Evolutionary conservation across 2,888 invertebrate species (phyloP), one percentile per base, ranked within the genome.

Genomic region (Dasysyrphus tricinctus): DNA sequence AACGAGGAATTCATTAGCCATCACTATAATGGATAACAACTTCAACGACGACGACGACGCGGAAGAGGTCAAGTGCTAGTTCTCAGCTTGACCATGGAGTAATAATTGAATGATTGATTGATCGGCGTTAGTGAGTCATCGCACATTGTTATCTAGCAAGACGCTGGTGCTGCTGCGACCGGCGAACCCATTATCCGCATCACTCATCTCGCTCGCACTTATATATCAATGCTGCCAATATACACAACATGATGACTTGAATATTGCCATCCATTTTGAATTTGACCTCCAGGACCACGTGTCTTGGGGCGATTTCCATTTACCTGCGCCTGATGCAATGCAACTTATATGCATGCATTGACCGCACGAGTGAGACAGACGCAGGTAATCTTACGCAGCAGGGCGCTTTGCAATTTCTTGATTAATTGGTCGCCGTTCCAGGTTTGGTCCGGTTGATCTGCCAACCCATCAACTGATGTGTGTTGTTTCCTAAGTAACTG

Each of bases 61-160:
- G 73, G 63, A 81, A 70, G 63, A 81, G 86, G 77, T 81, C 86
- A 81, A 86, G 86, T 81, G 78, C 54, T 69, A 24, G 49, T 11
- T 39, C 65, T 65, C 78, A 37, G 57, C 65, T 82, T 78, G 81
- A 82, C 81, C 86, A 72, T 82, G 74, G 57, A 65, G 49, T 61
- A 86, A 78, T 86, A 86, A 86, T 86, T 86, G 82, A 86, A 82
- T 86, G 86, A 86, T 86, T 78, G 82, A 86, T 86, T 82, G 86
- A 86, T 86, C 82, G 86, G 86, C 86, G 81, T 82, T 82, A 79
- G 78, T 86, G 78, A 81, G 82, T 78, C 86, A 82, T 70, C 73
- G 76, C 63, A 54, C 72, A 86, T 86, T 82, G 86, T 86, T 82
- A 75, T 82, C 78, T 61, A 70, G 70, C 61, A 49, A 72, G 54